Evolutionary conservation across 2,113 vertebrate species (phyloP).

Genomic region (Microcebus jonahi): DNA sequence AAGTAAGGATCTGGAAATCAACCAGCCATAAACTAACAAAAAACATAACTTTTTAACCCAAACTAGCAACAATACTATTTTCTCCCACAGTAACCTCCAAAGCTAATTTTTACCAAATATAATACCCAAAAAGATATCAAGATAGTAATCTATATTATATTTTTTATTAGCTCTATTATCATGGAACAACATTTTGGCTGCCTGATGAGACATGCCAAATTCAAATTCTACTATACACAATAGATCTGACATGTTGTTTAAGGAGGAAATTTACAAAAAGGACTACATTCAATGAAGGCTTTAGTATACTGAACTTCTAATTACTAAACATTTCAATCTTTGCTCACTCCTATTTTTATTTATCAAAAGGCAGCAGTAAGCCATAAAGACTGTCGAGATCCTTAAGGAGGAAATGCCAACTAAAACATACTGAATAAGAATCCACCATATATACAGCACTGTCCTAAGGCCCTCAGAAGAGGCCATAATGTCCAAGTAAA

Average conservation of each 20-base stretch:
- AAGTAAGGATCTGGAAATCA: not conserved
- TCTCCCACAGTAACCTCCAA: not conserved
- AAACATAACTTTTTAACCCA: not conserved
- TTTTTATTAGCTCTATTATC: slow-evolving; percentile 8
- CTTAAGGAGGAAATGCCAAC: not conserved
- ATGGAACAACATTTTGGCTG: not conserved
- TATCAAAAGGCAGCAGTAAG: not conserved
- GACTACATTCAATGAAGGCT: not conserved
- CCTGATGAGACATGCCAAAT: not conserved
- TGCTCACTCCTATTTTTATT: not conserved
- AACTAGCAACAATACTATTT: not conserved
- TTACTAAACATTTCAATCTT: not conserved
- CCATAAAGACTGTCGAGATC: not conserved
- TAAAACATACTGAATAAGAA: not conserved
- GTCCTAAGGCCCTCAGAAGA: not conserved
- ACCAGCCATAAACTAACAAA: slow-evolving; percentile 27
- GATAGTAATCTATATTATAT: not conserved
- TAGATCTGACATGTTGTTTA: not conserved
- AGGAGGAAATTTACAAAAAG: not conserved
- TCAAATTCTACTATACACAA: slow-evolving; percentile 36
- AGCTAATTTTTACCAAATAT: slow-evolving; percentile 7
- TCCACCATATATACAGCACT: not conserved
- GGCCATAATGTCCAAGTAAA: not conserved
- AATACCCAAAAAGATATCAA: not conserved
- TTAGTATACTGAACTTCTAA: slow-evolving; percentile 16